Conservation (phyloP, 2,888 invertebrate species). For the Branchipolynoe longqiensis region DNA sequence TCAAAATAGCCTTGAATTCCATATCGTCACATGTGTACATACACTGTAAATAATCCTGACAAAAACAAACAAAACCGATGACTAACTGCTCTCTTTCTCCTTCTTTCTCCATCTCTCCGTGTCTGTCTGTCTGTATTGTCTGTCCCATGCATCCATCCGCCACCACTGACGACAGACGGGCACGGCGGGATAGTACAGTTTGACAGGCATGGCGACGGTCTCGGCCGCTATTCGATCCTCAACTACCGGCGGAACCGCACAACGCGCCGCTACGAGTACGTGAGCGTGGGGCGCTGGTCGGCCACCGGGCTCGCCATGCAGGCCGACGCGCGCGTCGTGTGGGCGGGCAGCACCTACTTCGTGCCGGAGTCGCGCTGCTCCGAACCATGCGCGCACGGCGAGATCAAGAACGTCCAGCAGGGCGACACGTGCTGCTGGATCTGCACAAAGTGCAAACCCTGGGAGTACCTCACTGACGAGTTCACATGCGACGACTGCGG, state of each 20-base stretch:
- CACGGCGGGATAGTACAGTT: slow-evolving; percentile 87
- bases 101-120: too few species aligned
- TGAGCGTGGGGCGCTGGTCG: slow-evolving; percentile 84
- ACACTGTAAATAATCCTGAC: neutral
- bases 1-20: too few species aligned
- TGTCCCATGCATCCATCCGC: neutral
- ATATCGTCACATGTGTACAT: too few species aligned
- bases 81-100: neutral
- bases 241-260: slow-evolving; percentile 81
- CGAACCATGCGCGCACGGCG: slow-evolving; percentile 81
- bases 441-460: slow-evolving; percentile 77
- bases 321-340: slow-evolving; percentile 76
- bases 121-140: too few species aligned
- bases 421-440: slow-evolving; percentile 83
- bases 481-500: slow-evolving; percentile 79
- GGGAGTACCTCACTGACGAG: slow-evolving; percentile 79
- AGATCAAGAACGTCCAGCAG: slow-evolving; percentile 81
- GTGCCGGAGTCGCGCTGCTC: slow-evolving; percentile 82
- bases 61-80: neutral
- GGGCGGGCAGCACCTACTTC: slow-evolving; percentile 79
- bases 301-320: slow-evolving; percentile 83
- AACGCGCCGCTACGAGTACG: slow-evolving; percentile 77
- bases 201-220: slow-evolving; percentile 81
- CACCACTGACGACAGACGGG: slow-evolving; percentile 83
- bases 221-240: slow-evolving; percentile 83